Conservation (phyloP, 2,888 invertebrate genomes). For the Ametastegia equiseti region DNA sequence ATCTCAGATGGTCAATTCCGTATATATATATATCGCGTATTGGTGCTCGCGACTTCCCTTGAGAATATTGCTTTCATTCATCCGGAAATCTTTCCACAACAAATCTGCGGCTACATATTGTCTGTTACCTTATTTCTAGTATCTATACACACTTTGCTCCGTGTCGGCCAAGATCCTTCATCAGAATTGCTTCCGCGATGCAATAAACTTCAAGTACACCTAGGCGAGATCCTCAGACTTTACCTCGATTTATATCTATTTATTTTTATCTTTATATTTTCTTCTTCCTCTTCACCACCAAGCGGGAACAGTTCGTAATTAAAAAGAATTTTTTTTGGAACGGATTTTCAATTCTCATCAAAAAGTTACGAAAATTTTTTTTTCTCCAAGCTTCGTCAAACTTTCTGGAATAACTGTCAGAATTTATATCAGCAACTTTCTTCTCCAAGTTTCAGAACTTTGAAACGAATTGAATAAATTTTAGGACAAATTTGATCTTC, state of each 20-base stretch:
- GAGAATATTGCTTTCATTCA: conserved; percentile 16
- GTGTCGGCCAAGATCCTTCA: neutral
- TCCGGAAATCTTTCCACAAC: neutral
- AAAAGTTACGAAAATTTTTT: no score
- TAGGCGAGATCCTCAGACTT: neutral
- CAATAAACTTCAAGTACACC: neutral
- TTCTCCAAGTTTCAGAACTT: no score
- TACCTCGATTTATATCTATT: no score
- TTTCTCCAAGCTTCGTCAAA: no score
- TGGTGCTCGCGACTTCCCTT: neutral
- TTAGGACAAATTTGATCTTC: no score
- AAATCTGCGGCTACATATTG: neutral
- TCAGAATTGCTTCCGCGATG: neutral
- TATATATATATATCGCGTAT: conserved; percentile 1
- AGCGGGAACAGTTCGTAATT: no score
- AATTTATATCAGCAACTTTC: no score
- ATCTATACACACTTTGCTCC: no score
- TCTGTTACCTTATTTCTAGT: neutral
- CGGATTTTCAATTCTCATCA: no score
- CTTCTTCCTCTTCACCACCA: neutral
- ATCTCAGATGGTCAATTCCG: conserved; percentile 13
- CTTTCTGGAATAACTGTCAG: no score
- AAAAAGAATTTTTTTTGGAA: no score
- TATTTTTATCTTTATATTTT: neutral
- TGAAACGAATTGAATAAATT: no score